phyloP scores from a whole-genome alignment of 1,140 invertebrate species.

The Sycophaga agraensis region DNA sequence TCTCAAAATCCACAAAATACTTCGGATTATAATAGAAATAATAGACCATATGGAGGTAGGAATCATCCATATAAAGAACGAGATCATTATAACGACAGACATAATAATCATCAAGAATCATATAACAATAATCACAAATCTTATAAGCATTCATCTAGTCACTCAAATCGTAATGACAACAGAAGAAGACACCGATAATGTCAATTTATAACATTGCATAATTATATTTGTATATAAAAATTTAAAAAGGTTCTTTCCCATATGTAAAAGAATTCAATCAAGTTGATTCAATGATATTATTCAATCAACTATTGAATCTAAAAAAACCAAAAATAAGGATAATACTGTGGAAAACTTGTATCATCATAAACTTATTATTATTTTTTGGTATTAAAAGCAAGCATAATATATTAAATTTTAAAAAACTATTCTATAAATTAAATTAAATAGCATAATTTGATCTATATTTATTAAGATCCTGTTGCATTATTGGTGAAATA shows the following conservation, averaged over 20 bases:
- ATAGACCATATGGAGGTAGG: slow-evolving; percentile 33
- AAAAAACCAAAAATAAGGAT: too few species aligned
- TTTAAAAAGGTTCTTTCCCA: too few species aligned
- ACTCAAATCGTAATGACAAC: slow-evolving; percentile 20
- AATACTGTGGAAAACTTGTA: too few species aligned
- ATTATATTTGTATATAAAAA: neutral
- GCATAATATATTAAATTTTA: too few species aligned
- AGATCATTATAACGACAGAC: slow-evolving; percentile 20
- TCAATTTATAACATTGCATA: neutral
- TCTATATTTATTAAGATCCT: too few species aligned
- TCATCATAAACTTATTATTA: too few species aligned
- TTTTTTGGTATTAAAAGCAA: too few species aligned
- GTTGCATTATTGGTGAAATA: too few species aligned
- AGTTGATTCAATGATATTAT: neutral
- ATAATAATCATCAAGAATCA: slow-evolving; percentile 16
- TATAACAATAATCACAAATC: slow-evolving; percentile 29
- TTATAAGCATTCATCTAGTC: slow-evolving; percentile 24
- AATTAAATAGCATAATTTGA: too few species aligned
- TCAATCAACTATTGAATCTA: neutral
- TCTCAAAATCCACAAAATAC: slow-evolving; percentile 29
- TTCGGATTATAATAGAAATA: slow-evolving; percentile 40
- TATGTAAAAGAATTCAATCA: too few species aligned
- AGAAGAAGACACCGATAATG: slow-evolving; percentile 18
- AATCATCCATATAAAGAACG: slow-evolving; percentile 35
- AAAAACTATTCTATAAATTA: too few species aligned